Percentiles rank a stretch among this genome's conserved stretches.
phyloP scores from a whole-genome alignment of 2,888 invertebrate genomes.

The Heliconius sara region DNA sequence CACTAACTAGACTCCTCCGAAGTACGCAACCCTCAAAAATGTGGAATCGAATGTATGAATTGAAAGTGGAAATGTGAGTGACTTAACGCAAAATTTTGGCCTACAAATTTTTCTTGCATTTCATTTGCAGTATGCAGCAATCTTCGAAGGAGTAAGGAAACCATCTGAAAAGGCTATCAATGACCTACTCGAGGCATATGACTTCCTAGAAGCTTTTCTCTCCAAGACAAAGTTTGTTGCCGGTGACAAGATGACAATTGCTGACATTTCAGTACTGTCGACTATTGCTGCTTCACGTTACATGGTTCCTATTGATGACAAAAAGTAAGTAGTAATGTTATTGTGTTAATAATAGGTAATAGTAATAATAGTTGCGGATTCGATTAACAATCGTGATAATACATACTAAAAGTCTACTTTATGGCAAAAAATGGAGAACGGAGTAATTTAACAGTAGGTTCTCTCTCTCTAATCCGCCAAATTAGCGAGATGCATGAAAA shows the following conservation, averaged over 20 bases:
- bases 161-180: conserved; percentile 63
- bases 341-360: no score
- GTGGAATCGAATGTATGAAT: no score
- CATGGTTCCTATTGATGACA: conserved; percentile 58
- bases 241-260: conserved; percentile 78
- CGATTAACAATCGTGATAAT: no score
- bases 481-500: background rate
- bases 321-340: conserved; percentile 37
- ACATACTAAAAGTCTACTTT: no score
- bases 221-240: conserved; percentile 76
- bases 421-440: background rate
- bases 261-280: conserved; percentile 76
- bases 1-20: no score
- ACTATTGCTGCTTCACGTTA: conserved; percentile 58
- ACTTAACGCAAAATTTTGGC: no score
- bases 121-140: conserved; percentile 45
- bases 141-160: conserved; percentile 60
- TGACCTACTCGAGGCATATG: conserved; percentile 70
- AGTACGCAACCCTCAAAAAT: no score
- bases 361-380: no score
- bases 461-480: background rate
- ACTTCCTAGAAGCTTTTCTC: conserved; percentile 76
- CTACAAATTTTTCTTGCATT: no score
- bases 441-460: background rate
- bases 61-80: no score